Evolutionary conservation across 2,888 invertebrate species (phyloP), one percentile per base, ranked within the genome.

Genomic region (Tromatobia lineatoria): DNA sequence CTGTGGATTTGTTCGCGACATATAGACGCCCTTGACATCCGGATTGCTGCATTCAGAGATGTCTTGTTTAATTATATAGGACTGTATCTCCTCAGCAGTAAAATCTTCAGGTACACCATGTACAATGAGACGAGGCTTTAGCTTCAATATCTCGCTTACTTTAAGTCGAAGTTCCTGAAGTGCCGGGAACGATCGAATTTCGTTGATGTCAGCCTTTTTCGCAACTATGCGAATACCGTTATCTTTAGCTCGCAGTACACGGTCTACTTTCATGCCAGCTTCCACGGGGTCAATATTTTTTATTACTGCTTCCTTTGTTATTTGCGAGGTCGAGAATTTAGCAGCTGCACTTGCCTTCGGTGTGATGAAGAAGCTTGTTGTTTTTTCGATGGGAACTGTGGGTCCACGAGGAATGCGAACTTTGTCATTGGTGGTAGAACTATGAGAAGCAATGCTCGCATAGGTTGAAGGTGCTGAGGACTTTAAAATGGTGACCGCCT

Each of bases 41-140:
- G 67, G 67, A 15, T 67, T 47, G 11, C 23, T 1, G 11, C 3
- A 6, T 47, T 25, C 45, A 0, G 23, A 0, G 1, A 66, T 11
- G 11, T 66, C 47, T 0, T 23, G 15, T 15, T 20, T 23, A 0
- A 67, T 25, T 0, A 67, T 67, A 23, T 67, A 15, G 1, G 67
- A 23, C 8, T 25, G 25, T 6, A 67, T 25, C n/a, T 67, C 67
- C 7, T 47, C 67, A 23, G 67, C 13, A 3, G 67, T 38, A 15
- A 67, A 47, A 6, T 11, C 47, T 13, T 20, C 47, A 4, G 67
- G 67, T 25, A 67, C 67, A 1, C 67, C 67, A 8, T 67, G 67
- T 6, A 67, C 15, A 3, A 47, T 67, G 1, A 67, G 67, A 0
- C 67, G 67, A 15, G 66, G 66, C 18, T 66, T 45, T 2, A 66